Evolutionary conservation across 2,888 invertebrate species (phyloP).

Genomic region (Apantesis nais): DNA sequence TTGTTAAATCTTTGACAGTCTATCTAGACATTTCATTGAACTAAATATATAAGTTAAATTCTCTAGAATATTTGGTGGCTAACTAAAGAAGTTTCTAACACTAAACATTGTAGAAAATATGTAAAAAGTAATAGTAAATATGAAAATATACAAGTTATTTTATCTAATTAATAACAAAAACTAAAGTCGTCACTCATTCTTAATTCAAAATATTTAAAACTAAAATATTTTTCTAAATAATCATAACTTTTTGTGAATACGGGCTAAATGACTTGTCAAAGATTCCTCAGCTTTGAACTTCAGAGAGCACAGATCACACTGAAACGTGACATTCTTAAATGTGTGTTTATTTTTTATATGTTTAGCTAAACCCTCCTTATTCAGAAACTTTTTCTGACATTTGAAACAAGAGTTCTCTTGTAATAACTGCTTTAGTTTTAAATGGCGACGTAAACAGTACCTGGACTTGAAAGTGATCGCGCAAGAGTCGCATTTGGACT

Average conservation of each 20-base stretch:
- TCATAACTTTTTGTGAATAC: slow-evolving; percentile 79
- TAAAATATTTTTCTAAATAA: slow-evolving; percentile 32
- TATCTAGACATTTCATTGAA: neutral
- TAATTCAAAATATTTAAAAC: neutral
- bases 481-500: slow-evolving; percentile 75
- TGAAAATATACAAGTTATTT: neutral
- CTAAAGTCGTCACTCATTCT: neutral
- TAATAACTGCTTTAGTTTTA: slow-evolving; percentile 72
- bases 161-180: neutral
- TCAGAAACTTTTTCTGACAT: slow-evolving; percentile 76
- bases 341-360: slow-evolving; percentile 75
- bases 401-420: slow-evolving; percentile 74
- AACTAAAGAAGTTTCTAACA: neutral
- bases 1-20: neutral
- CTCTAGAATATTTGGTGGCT: neutral
- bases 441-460: slow-evolving; percentile 74
- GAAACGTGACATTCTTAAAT: slow-evolving; percentile 69
- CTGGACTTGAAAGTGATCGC: slow-evolving; percentile 78
- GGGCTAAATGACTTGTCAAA: slow-evolving; percentile 65
- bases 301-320: slow-evolving; percentile 72
- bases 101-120: neutral
- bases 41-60: neutral
- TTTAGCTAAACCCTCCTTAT: slow-evolving; percentile 67
- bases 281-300: slow-evolving; percentile 77
- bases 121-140: neutral